phyloP scores from a whole-genome alignment of 2,888 invertebrate species.

The Anthrax anthrax region DNA sequence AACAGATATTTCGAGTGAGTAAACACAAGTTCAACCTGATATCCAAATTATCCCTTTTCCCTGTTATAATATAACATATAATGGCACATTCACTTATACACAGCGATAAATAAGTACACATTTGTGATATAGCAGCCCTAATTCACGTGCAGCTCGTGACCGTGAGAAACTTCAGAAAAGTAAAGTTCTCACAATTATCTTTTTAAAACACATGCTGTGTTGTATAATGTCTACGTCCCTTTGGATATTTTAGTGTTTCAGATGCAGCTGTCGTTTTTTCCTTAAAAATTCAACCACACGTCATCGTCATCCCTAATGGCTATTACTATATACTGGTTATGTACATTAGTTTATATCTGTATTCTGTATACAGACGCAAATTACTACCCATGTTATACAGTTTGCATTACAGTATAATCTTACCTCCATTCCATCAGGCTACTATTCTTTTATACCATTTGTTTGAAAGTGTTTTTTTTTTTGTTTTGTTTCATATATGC shows the following conservation, averaged over 20 bases:
- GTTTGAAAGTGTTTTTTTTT: too few relatives aligned
- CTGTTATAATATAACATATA: too few relatives aligned
- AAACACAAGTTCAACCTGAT: too few relatives aligned
- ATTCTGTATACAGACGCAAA: neutral
- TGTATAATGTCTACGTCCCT: constrained; percentile 9
- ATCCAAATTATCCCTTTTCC: too few relatives aligned
- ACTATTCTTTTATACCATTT: too few relatives aligned
- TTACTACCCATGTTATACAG: neutral
- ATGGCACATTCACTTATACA: too few relatives aligned
- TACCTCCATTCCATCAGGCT: neutral
- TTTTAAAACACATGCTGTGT: constrained; percentile 27
- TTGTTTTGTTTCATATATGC: too few relatives aligned
- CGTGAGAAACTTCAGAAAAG: constrained; percentile 33
- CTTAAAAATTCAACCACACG: neutral
- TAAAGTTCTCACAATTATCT: constrained; percentile 33
- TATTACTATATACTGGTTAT: neutral
- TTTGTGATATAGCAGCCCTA: neutral
- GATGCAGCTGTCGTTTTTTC: constrained; percentile 6
- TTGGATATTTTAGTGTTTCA: neutral
- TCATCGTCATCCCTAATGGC: constrained; percentile 1
- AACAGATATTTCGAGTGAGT: too few relatives aligned
- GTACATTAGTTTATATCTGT: neutral
- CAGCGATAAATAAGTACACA: too few relatives aligned
- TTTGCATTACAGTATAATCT: too few relatives aligned
- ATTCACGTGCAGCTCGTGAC: constrained; percentile 19